Evolutionary conservation across 2,113 vertebrate species (phyloP).

Genomic region (Puma concolor): DNA sequence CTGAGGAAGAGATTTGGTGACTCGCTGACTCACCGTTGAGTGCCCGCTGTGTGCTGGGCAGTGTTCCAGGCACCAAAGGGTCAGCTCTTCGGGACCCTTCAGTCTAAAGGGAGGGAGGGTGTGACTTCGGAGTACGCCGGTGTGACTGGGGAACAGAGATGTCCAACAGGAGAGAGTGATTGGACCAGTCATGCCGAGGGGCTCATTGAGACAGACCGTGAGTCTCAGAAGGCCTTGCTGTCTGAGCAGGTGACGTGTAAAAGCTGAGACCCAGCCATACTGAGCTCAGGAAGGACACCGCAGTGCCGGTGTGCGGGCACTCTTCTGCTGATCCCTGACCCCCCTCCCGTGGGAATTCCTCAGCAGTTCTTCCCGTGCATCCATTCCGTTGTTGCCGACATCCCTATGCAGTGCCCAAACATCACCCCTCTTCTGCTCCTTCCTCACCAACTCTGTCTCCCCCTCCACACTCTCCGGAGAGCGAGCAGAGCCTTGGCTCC

Average conservation of each 20-base stretch:
- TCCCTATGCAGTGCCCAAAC: rapidly evolving
- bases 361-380: not conserved
- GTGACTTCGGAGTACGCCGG: not conserved
- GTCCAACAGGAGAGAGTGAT: not conserved
- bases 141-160: not conserved
- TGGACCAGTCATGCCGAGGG: not conserved
- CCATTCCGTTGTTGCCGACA: not conserved
- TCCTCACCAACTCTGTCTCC: not conserved
- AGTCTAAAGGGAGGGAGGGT: not conserved
- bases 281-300: not conserved
- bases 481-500: not conserved
- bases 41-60: not conserved
- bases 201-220: rapidly evolving
- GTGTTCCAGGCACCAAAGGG: not conserved
- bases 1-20: not conserved
- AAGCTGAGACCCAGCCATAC: not conserved
- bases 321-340: rapidly evolving
- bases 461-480: not conserved
- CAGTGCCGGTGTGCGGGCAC: not conserved
- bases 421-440: not conserved
- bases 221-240: not conserved
- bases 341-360: not conserved
- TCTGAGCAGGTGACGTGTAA: not conserved
- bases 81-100: not conserved
- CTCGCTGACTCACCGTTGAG: not conserved